Base-by-base conservation (phyloP, 1,140 invertebrate species). In the Ylistrum balloti region DNA sequence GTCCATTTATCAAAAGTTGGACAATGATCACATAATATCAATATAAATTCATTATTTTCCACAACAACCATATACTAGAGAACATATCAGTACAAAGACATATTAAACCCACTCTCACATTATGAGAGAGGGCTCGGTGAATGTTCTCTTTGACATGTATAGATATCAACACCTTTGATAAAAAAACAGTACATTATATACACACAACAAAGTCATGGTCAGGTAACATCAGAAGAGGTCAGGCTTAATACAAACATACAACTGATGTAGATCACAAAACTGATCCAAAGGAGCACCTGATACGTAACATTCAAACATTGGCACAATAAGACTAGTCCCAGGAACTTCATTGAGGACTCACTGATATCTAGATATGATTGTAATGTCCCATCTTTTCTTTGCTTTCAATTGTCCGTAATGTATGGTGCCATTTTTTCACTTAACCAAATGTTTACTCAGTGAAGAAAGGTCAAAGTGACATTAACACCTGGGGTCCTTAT, bases 201-300 rank as follows among this genome's bases (percentile, higher is more conserved):
- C 56, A 45, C 41, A 9, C 28, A n/a, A n/a, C 56, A 74, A 28
- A 74, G 22, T 74, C n/a, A 74, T 28, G 22, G 56, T 74, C 56
- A 22, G 45, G 45, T 17, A 48, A n/a, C 56, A n/a, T 74, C n/a
- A 28, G 22, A 1, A 9, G 56, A 74, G 56, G 56, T 17, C 56
- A 74, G 15, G 56, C 28, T 74, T 38, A 74, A 74, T 74, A 74
- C 56, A 74, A n/a, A 28, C 56, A n/a, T 74, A 74, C n/a, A 74
- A n/a, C 13, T 74, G 56, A 74, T 74, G n/a, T 74, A 74, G 56
- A 74, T 74, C 28, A 28, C 56, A 74, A 74, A 74, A 22, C 28
- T 74, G 56, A 28, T 74, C 56, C 56, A 28, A 2, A 0, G 5
- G n/a, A 74, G n/a, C 56, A 74, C 56, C 56, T 74, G 56, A 74